Base-by-base conservation (phyloP, 2,888 invertebrate genomes). In the Caenorhabditis panamensis region DNA sequence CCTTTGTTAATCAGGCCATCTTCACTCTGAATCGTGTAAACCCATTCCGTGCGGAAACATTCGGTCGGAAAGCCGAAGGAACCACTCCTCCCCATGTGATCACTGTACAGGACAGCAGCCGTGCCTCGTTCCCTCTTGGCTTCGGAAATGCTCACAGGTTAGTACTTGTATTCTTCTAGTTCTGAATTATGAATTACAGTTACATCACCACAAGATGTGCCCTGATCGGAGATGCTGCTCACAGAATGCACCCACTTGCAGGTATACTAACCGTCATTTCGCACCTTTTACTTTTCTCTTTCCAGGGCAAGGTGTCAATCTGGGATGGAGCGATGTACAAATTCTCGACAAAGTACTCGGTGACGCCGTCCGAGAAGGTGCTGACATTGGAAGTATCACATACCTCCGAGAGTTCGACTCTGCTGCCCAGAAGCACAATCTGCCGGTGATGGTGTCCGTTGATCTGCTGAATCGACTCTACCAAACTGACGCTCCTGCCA, bases 311-410 rank as follows among this genome's bases (percentile, higher is more conserved):
- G 99, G 99, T 8, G 96, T 97, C 0, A 99, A 99, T 93, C 93
- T 99, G 54, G 99, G 99, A 1, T 96, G 98, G 91, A 96, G 96
- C 8, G 99, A 99, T 92, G 94, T 96, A 0, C 92, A 93, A 36
- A 93, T 94, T 84, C 93, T 99, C n/a, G 93, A 94, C 0, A 92
- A 94, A 59, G 91, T 94, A 16, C 92, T 99, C 18, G 93, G 94
- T 0, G 93, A 94, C 24, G 94, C 95, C 0, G 92, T 94, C 0
- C 94, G 94, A 89, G 92, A 93, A 75, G 98, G 98, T 1, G 93
- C 94, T 66, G 93, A 94, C 87, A 92, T 96, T 62, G 94, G 95
- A 26, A 94, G 94, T 85, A 91, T 94, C 26, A 92, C 92, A 20
- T 94, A 95, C 92, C 92, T 98, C 75, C 92, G 94, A 68, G 93